These are phyloP conservation scores for Psettodes erumei DNA, from an alignment of 2,113 vertebrate genomes.

Conservation along the genomic window DNA sequence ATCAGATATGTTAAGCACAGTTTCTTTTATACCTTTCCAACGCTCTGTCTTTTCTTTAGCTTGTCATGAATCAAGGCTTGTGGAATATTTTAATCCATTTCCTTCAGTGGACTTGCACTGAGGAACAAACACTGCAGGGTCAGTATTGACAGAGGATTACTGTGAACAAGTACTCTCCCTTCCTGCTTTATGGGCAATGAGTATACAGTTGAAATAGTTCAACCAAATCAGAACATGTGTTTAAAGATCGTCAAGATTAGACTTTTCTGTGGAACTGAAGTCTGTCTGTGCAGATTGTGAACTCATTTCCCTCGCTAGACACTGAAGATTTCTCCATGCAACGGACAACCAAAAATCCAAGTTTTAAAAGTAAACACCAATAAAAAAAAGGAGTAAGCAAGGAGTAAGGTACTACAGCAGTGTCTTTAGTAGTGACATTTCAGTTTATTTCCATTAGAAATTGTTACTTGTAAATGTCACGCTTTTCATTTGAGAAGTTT, in stretches of 20 bases:
- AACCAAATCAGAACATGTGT: background rate
- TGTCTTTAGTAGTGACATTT: background rate
- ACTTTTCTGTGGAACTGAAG: background rate
- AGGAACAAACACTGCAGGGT: background rate
- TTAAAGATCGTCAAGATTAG: background rate
- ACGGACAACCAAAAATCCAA: background rate
- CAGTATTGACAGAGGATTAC: background rate
- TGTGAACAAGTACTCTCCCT: background rate
- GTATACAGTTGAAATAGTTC: background rate
- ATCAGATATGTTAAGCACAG: background rate
- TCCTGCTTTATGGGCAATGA: background rate
- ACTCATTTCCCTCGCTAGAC: background rate
- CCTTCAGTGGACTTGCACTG: background rate
- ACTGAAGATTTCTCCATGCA: background rate
- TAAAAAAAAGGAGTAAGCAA: no score
- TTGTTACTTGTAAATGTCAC: no score
- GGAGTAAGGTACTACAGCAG: no score
- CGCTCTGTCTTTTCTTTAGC: background rate
- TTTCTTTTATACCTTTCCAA: background rate
- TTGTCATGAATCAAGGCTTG: background rate
- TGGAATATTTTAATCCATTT: background rate
- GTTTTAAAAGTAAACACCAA: background rate
- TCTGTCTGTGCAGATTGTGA: constrained; percentile 6
- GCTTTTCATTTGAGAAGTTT: no score
- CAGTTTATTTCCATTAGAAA: background rate